phyloP scores from a whole-genome alignment of 2,797 vertebrate species.

The Acanthopagrus latus region DNA sequence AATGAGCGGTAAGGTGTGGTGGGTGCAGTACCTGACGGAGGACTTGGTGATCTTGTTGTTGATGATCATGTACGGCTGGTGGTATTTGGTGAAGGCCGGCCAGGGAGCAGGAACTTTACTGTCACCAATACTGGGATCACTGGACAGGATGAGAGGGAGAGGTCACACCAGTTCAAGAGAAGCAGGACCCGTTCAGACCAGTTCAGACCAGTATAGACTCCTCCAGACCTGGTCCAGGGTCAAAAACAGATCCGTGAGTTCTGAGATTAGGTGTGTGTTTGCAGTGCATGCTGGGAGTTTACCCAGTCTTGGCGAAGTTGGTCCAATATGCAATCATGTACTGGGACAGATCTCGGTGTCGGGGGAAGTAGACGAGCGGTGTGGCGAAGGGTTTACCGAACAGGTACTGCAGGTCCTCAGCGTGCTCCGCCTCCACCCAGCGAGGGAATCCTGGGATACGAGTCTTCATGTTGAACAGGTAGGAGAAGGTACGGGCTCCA shows the following conservation, averaged over 20 bases:
- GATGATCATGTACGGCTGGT: slow-evolving; percentile 84
- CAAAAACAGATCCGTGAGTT: background rate
- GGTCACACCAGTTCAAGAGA: background rate
- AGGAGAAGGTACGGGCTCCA: slow-evolving; percentile 85
- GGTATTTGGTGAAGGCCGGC: slow-evolving; percentile 74
- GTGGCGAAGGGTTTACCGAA: slow-evolving; percentile 90
- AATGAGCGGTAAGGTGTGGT: too few species aligned
- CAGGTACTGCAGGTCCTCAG: slow-evolving; percentile 91
- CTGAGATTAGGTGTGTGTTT: background rate
- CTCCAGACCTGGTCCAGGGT: background rate
- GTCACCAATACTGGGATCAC: slow-evolving; percentile 86
- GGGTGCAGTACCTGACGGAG: slow-evolving; percentile 77
- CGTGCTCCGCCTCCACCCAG: slow-evolving; percentile 91
- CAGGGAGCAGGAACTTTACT: slow-evolving; percentile 83
- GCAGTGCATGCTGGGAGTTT: slow-evolving; percentile 60
- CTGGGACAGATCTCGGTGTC: slow-evolving; percentile 85
- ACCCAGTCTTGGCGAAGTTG: slow-evolving; percentile 92
- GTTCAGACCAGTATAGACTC: background rate
- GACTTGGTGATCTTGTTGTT: slow-evolving; percentile 76
- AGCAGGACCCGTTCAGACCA: background rate
- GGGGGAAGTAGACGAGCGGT: slow-evolving; percentile 82
- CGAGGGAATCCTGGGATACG: slow-evolving; percentile 86
- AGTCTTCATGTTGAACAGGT: slow-evolving; percentile 89
- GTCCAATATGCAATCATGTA: slow-evolving; percentile 93
- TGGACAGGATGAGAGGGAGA: slow-evolving; percentile 56